Base-by-base conservation (phyloP, 1,140 invertebrate species). In the Coelopa frigida region DNA sequence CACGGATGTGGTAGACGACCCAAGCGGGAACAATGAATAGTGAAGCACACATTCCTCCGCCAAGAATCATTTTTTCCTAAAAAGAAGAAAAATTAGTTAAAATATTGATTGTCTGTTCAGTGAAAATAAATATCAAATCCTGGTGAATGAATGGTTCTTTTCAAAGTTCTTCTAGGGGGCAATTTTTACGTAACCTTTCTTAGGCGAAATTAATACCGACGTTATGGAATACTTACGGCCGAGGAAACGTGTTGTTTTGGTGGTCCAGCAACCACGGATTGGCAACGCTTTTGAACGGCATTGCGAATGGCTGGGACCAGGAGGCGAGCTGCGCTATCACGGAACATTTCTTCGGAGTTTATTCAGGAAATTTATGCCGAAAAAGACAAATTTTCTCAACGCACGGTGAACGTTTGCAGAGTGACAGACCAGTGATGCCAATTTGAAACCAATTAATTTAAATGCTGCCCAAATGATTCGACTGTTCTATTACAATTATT, bases 1-100 rank as follows among this genome's bases (percentile, higher is more conserved):
- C 63, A 36, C 56, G 59, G 44, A 68, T 62, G 46, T 68, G 63
- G 50, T 57, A 57, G n/a, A 68, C 40, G 40, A 68, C 64, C 64
- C 64, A 68, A 14, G 52, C 64, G 7, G 64, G 64, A 48, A 67
- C 60, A 18, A 64, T 55, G 33, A 68, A 35, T 29, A 62, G 41
- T 2, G 63, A 53, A 15, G 43, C 59, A 45, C 57, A 67, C 56
- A 67, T 62, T 31, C 59, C 64, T 27, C 64, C 64, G 22, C 64
- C 64, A 8, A 68, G 51, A 15, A 67, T 54, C 10, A 67, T 42
- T 51, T 61, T 64, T 51, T 68, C 64, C 64, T 68, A 48, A 8
- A 58, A 64, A 14, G 12, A 17, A 43, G 41, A 43, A 50, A 43
- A 17, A 12, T 32, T 32, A 24, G 35, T 18, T 8, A 8, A 40